These are phyloP conservation scores for Onychomys arenicola DNA, from an alignment of 2,797 vertebrate genomes.

Conservation along the genomic window DNA sequence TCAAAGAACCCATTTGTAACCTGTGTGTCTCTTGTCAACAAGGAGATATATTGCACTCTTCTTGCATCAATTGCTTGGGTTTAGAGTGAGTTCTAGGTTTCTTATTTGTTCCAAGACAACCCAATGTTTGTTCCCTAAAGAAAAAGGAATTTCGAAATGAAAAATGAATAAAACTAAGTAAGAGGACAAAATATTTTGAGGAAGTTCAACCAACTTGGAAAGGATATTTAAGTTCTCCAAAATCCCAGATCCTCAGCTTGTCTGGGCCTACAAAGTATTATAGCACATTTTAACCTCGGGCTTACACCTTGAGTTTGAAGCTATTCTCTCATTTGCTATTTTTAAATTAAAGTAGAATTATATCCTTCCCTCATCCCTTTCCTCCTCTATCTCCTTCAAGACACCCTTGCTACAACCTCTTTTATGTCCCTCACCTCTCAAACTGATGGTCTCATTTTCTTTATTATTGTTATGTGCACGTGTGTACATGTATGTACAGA, in stretches of 20 bases:
- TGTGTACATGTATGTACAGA: background rate
- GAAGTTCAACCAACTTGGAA: background rate
- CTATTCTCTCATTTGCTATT: background rate
- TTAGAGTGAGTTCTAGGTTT: conserved; percentile 14
- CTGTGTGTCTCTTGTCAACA: background rate
- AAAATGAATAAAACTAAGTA: conserved; percentile 29
- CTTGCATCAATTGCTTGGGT: background rate
- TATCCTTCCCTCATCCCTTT: background rate
- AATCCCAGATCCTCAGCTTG: background rate
- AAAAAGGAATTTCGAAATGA: conserved; percentile 6
- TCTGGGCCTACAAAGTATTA: background rate
- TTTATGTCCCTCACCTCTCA: no score
- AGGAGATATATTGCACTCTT: background rate
- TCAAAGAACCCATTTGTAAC: conserved; percentile 3
- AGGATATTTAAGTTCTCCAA: background rate
- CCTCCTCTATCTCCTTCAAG: background rate
- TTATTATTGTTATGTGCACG: background rate
- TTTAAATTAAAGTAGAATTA: background rate
- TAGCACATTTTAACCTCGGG: conserved; percentile 15
- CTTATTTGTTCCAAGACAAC: background rate
- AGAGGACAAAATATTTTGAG: conserved; percentile 6
- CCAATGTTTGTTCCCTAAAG: background rate
- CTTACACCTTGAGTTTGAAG: conserved; percentile 23
- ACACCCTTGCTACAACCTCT: background rate
- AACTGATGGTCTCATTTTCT: background rate